Percentiles rank a stretch among this genome's conserved stretches.
phyloP scores from a whole-genome alignment of 2,888 invertebrate genomes.

The Drosophila siamana region DNA sequence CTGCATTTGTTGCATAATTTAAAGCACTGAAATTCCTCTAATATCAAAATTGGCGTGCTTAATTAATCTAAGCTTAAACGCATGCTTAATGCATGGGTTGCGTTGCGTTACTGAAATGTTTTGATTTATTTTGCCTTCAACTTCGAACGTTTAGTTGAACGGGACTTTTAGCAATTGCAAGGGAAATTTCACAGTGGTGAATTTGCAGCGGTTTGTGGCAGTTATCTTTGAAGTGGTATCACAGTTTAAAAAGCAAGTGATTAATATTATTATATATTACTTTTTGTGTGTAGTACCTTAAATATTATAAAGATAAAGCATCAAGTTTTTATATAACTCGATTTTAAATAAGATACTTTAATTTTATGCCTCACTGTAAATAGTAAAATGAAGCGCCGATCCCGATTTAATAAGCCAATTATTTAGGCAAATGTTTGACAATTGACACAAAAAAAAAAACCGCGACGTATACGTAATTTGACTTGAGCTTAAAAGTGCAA shows the following conservation, averaged over 20 bases:
- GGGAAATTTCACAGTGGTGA: slow-evolving; percentile 62
- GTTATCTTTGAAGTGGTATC: not conserved
- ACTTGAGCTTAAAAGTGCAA: slow-evolving; percentile 39
- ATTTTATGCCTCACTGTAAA: not conserved
- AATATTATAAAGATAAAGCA: not conserved
- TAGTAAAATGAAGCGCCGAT: not conserved
- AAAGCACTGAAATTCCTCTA: not conserved
- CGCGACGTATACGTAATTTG: slow-evolving; percentile 42
- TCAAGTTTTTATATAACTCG: not conserved
- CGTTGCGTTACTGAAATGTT: not conserved
- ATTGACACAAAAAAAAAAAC: not conserved
- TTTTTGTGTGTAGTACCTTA: no score
- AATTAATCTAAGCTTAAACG: not conserved
- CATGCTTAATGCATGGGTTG: slow-evolving; percentile 11
- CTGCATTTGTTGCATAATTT: slow-evolving; percentile 9
- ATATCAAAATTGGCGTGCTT: slow-evolving; percentile 14
- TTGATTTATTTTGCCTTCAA: not conserved
- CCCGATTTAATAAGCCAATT: not conserved
- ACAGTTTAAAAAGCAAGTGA: not conserved
- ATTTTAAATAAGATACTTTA: not conserved
- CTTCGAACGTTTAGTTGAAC: slow-evolving; percentile 37
- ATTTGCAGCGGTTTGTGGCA: not conserved
- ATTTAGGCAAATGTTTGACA: not conserved
- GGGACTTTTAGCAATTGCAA: slow-evolving; percentile 29
- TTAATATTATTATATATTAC: no score